These are phyloP conservation scores for Drosophila aldrichi DNA, from an alignment of 2,888 invertebrate species.

Conservation along the genomic window DNA sequence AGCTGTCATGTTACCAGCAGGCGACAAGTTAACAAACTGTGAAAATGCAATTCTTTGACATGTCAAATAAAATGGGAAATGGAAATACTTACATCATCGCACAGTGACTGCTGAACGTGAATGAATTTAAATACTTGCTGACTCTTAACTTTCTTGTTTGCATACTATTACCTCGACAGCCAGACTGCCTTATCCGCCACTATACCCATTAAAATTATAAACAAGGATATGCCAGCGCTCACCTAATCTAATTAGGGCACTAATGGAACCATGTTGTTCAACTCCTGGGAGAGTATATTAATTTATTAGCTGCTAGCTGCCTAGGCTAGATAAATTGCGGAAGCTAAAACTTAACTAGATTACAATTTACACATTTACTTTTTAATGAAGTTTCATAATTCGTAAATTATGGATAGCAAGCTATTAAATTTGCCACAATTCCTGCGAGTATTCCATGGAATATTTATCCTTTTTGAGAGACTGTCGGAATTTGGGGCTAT, in stretches of 20 bases:
- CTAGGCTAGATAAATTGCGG: background rate
- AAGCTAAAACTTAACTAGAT: background rate
- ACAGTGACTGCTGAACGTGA: background rate
- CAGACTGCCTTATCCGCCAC: background rate
- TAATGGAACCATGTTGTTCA: background rate
- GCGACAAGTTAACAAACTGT: conserved; percentile 10
- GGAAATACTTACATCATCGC: conserved; percentile 1
- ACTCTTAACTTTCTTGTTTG: conserved; percentile 1
- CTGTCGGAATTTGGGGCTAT: background rate
- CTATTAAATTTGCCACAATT: background rate
- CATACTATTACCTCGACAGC: conserved; percentile 1
- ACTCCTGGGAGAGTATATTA: background rate
- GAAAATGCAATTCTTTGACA: conserved; percentile 11
- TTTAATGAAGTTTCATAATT: conserved; percentile 1
- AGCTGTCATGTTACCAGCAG: conserved; percentile 3
- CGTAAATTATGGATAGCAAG: background rate
- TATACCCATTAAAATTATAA: background rate
- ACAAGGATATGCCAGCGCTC: background rate
- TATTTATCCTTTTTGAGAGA: background rate
- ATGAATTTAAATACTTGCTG: conserved; percentile 4
- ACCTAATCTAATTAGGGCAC: background rate
- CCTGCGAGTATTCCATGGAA: background rate
- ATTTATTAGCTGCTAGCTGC: conserved; percentile 2
- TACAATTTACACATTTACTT: background rate
- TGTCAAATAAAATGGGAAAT: conserved; percentile 9